These are phyloP conservation scores for Trichogramma evanescens DNA, from an alignment of 2,888 invertebrate genomes.

Conservation along the genomic window DNA sequence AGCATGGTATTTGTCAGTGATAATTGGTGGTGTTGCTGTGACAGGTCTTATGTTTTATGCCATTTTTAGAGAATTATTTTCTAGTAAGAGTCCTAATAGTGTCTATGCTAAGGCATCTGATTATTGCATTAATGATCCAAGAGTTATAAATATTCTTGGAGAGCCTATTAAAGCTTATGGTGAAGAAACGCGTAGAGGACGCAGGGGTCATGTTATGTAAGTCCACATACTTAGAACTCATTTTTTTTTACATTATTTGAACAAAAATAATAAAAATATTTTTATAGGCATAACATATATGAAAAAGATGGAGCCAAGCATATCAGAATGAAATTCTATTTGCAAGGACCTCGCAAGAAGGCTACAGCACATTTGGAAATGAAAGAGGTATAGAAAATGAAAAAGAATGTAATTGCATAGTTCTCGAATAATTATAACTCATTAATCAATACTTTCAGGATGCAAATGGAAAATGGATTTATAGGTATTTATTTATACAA, in stretches of 20 bases:
- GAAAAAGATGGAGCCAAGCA: conserved; percentile 68
- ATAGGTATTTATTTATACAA: conserved; percentile 77
- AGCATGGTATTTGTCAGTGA: conserved; percentile 75
- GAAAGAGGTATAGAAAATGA: conserved; percentile 57
- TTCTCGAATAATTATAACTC: conserved; percentile 4
- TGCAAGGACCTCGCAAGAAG: conserved; percentile 74
- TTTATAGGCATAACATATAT: conserved; percentile 51
- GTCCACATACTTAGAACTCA: not conserved
- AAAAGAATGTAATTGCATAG: not conserved
- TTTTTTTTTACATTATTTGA: not conserved
- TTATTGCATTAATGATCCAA: conserved; percentile 66
- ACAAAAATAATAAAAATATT: not conserved
- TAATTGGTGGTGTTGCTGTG: conserved; percentile 72
- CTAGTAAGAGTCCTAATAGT: conserved; percentile 77
- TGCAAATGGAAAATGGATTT: conserved; percentile 68
- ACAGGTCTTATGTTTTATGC: conserved; percentile 78
- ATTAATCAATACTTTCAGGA: conserved; percentile 51
- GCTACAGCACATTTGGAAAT: conserved; percentile 84
- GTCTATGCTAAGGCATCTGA: conserved; percentile 75
- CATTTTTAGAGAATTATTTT: conserved; percentile 80
- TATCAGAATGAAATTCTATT: conserved; percentile 84
- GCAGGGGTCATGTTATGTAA: conserved; percentile 72
- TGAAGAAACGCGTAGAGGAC: conserved; percentile 75
- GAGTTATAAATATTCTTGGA: conserved; percentile 79
- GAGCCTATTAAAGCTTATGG: conserved; percentile 83